Base-by-base conservation (phyloP, 2,797 vertebrate genomes). In the Saguinus oedipus region DNA sequence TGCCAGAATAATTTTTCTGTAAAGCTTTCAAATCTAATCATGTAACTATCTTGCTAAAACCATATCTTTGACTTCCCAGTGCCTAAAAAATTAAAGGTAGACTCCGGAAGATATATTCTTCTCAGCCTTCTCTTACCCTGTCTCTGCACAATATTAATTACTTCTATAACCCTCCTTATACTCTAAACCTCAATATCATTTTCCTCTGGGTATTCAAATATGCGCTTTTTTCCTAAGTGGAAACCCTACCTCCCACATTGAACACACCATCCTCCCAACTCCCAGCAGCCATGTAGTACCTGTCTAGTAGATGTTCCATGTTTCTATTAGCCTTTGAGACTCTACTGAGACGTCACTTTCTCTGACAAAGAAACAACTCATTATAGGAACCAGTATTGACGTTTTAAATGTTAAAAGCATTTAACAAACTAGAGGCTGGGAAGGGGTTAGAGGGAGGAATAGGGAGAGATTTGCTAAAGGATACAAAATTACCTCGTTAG, bases 121-220 rank as follows among this genome's bases (percentile, higher is more conserved):
- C 0, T 70, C 14, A 70, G 15, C 4, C 1, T 84, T 75, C 26
- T 13, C 19, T 84, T 14, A 57, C 0, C 4, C 7, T 33, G 0
- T 27, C 14, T 74, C 4, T 50, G 4, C 6, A 12, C 46, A 44
- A 0, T 93, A 55, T 26, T 39, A 42, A 78, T n/a, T 48, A n/a
- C 17, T 68, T 15, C 14, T 5, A 12, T 68, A 15, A 2, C 26
- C 50, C 22, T 59, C 17, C 74, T 33, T 7, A 0, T 19, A 59
- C 4, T 0, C 1, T 89, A 59, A 78, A 39, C 9, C 42, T 22
- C 4, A 59, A 27, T 59, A 83, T 14, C n/a, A 50, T 90, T 64
- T 80, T 22, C 27, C 19, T 75, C 33, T 84, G 3, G 5, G 11
- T 46, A 61, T 50, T 92, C 9, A 39, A 15, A 83, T 61, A 70